Base-by-base conservation (phyloP, 1,140 invertebrate genomes). In the Caenorhabditis inopinata region DNA sequence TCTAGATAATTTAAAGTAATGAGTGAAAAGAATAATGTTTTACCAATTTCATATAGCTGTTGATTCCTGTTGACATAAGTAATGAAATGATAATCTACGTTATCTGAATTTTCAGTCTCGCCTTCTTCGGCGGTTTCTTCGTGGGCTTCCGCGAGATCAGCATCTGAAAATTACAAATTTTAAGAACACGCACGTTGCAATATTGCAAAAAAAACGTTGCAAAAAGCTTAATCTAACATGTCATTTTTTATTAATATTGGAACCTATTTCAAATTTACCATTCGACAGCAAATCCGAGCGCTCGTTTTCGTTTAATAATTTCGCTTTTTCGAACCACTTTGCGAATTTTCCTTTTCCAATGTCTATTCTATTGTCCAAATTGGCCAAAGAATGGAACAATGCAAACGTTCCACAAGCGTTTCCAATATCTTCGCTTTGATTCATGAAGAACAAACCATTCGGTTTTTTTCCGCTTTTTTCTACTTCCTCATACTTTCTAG, bases 81-180 rank as follows among this genome's bases (percentile, higher is more conserved):
- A 21, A 83, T 83, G 82, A 83, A 83, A 35, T 83, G 83, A 35
- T 83, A 62, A n/a, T 83, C 82, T 1, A 83, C 82, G 14, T 83
- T 42, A 21, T 80, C 83, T 0, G 38, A 21, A 16, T 42, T 18
- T 23, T 48, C 49, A 23, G 80, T 77, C 11, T 73, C 74, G 2
- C 74, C 80, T 27, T 35, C 35, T 9, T 38, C 32, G 27, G 80
- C 80, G 21, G 80, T 68, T n/a, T 42, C 73, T n/a, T 76, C 53
- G 21, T 76, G 53, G 18, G 46, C 73, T 21, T 45, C 46, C 14
- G 38, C 48, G 1, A 81, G 35, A n/a, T 46, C 78, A 42, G 42
- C 38, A 38, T 76, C 73, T 76, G 49, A 81, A 80, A 74, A 68
- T 11, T 47, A 42, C 46, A 0, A 42, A 42, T 42, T 7, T 42